Base-by-base conservation (phyloP, 2,888 invertebrate genomes). In the Ophraella communa region DNA sequence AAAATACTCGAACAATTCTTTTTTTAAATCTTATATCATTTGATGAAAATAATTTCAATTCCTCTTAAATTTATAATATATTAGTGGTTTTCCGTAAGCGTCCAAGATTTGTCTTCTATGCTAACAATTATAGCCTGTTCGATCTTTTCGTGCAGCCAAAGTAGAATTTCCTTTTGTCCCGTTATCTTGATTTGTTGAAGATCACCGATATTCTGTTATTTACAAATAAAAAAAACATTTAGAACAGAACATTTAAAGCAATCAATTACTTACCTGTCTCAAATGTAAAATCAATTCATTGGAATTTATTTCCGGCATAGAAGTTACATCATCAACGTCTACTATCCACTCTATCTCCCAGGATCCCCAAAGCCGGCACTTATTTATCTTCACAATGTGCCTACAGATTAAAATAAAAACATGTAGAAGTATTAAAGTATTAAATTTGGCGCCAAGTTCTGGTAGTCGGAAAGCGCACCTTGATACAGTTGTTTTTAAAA, bases 271-370 rank as follows among this genome's bases (percentile, higher is more conserved):
- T 81, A 92, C 93, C 88, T 92, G 91, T 84, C 89, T 88, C 60
- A 93, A 86, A 74, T 88, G 88, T 62, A 94, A 85, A 60, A 90
- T 78, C 3, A 93, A 85, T 74, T 88, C 89, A 58, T 88, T 86
- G 1, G 84, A 70, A 85, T 20, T 81, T 74, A 30, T 90, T 81
- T 62, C 84, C 10, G 78, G 77, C 72, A 89, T 85, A 10, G 88
- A 89, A 72, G 91, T 85, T 56, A 94, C 85, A 74, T 91, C 90
- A 76, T 91, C 89, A 54, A 93, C 84, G 64, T 88, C 86, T 20
- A 91, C 85, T 33, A 84, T 85, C 93, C 93, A 93, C 80, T 91
- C 91, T 24, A 91, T 85, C 73, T 89, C 90, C 90, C 92, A 93
- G 7, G 88, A 85, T 35, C 89, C 89, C 87, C 90, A 89, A 71